Percentiles rank a stretch among this genome's conserved stretches.
Evolutionary conservation across 1,140 invertebrate species (phyloP).

Genomic region (Cotesia vestalis): DNA sequence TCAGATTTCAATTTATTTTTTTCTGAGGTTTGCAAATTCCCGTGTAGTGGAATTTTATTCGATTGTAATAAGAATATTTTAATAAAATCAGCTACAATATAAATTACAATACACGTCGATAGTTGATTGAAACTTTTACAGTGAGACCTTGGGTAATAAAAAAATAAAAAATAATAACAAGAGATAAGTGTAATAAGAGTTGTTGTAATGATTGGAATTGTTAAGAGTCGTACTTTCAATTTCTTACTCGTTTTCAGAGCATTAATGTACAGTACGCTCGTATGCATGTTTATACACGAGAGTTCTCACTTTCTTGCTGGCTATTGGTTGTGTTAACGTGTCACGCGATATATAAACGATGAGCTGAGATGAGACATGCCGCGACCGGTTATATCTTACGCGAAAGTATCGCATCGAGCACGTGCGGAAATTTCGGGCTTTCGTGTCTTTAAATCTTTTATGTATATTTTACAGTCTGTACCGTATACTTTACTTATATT

Average conservation of each 20-base stretch:
- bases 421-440: conserved; percentile 29
- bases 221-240: conserved; percentile 21
- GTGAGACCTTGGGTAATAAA: too few species aligned
- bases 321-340: conserved; percentile 6
- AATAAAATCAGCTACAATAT: neutral
- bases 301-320: conserved; percentile 1
- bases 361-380: neutral
- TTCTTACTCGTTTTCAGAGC: neutral
- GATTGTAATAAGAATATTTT: neutral
- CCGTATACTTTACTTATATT: too few species aligned
- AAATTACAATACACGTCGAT: too few species aligned
- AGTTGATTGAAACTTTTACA: too few species aligned
- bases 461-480: neutral
- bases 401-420: conserved; percentile 17
- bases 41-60: neutral
- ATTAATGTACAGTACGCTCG: neutral
- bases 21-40: conserved; percentile 20
- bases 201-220: neutral
- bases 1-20: conserved; percentile 19
- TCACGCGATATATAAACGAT: conserved; percentile 26
- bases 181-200: too few species aligned
- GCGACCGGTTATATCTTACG: conserved; percentile 10
- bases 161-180: too few species aligned
- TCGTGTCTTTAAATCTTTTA: neutral
- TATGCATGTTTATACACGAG: neutral